Evolutionary conservation across 2,113 vertebrate genomes (phyloP), one percentile per base, ranked within the genome.

Genomic region (Datnioides undecimradiatus): DNA sequence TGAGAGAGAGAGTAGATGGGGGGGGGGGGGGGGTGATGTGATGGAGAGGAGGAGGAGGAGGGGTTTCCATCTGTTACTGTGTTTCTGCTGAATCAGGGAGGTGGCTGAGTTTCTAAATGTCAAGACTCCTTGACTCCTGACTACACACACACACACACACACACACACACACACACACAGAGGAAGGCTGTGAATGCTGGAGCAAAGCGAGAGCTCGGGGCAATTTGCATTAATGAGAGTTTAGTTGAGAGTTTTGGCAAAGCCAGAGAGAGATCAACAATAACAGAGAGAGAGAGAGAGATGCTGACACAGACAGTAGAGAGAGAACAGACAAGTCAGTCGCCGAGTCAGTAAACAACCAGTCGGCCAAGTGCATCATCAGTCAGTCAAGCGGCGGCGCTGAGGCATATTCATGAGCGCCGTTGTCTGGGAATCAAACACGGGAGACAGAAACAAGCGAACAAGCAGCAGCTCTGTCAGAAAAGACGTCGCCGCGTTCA

Each of bases 61-160:
- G 64, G 38, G 48, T 66, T 31, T 78, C 71, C 45, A 34, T 80
- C 72, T 59, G 59, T 51, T 78, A 38, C 64, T 58, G 16, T n/a
- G 74, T 64, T 84, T 81, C 33, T 90, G 80, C 85, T 87, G 83
- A 90, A 64, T 90, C 88, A 87, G 82, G 49, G 58, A 83, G 54
- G 75, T 31, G 68, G 27, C 43, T 27, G 51, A 75, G 62, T 84
- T 76, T 76, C 36, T 46, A 77, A 86, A 83, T 80, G 85, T 66
- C 73, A 85, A 62, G 74, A 73, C 71, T 80, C 38, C 27, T 27
- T 43, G 66, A 69, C 73, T 82, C 36, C 70, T 71, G 68, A 73
- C 41, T 13, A 46, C 57, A 21, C 36, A 64, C 66, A 55, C 46
- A 23, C 62, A 73, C 43, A 60, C 70, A 59, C 29, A 52, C 34